Evolutionary conservation across 2,888 invertebrate genomes (phyloP), one percentile per base, ranked within the genome.

Genomic region (Dicranocentrus wangi): DNA sequence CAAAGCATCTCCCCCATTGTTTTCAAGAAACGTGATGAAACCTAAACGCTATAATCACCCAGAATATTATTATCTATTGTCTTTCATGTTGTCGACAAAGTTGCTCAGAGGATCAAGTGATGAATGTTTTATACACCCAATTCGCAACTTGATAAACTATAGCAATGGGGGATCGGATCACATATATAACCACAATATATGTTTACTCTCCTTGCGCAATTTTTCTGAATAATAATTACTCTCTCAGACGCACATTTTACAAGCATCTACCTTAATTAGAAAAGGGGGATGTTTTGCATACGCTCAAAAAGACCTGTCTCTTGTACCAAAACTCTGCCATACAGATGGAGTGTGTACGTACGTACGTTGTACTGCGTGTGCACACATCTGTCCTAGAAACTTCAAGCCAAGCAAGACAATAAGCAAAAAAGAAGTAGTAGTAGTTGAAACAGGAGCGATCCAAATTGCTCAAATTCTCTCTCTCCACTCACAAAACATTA

Each of bases 321-420:
- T 32, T 32, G 3, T 32, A 10, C 10, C 32, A 32, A 32, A 32
- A 10, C 32, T 32, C 32, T 32, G 10, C 3, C 32, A 32, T 32
- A 10, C 32, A 32, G 3, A 32, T 32, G 17, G 47, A 47, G 47
- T 47, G 47, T 47, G 69, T 65, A 39, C 39, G 32, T 55, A 32
- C 39, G 19, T 66, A 43, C 28, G 63, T 32, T 10, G 21, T 39
- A 47, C 3, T 15, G 66, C 55, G 66, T 75, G 65, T 66, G 51
- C 51, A 39, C 80, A 68, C 80, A 81, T 81, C 80, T 81, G 80
- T 81, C 73, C 80, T 58, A 81, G 43, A 81, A 81, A 81, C 73
- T 72, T 68, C 55, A 79, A 53, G 39, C 51, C 80, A 69, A 63
- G 65, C 66, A 32, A 63, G 51, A n/a, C 65, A 58, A 65, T 32